phyloP scores from a whole-genome alignment of 2,113 vertebrate genomes.

The Cranoglanis bouderius region DNA sequence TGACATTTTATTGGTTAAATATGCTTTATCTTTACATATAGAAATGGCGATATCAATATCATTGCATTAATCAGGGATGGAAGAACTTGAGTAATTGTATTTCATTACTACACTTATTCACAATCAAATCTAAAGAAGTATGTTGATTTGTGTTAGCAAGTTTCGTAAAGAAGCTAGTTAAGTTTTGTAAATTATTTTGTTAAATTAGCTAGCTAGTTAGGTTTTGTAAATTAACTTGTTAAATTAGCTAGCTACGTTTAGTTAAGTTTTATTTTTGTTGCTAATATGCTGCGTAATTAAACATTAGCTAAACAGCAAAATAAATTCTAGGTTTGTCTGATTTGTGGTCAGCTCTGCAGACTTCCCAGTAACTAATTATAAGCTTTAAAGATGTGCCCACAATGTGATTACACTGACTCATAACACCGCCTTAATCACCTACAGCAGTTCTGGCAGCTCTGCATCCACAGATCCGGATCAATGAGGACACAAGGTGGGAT shows the following conservation, averaged over 20 bases:
- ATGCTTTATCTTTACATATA: neutral
- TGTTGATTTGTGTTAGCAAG: neutral
- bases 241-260: neutral
- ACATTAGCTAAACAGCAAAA: neutral
- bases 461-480: slow-evolving; percentile 65
- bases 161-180: neutral
- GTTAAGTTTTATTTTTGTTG: neutral
- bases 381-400: neutral
- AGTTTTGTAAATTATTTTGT: neutral
- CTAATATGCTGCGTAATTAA: neutral
- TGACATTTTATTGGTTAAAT: neutral
- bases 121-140: neutral
- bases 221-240: neutral
- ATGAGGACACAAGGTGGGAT: slow-evolving; percentile 57
- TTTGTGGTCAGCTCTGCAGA: neutral
- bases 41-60: neutral
- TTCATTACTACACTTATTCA: neutral
- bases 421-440: slow-evolving; percentile 3
- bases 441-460: slow-evolving; percentile 20
- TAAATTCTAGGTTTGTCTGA: neutral
- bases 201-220: neutral
- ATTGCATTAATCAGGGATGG: neutral
- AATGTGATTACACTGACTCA: neutral
- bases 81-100: neutral
- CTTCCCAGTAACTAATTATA: neutral